Evolutionary conservation across 2,888 invertebrate genomes (phyloP).

Genomic region (Pterostichus madidus): DNA sequence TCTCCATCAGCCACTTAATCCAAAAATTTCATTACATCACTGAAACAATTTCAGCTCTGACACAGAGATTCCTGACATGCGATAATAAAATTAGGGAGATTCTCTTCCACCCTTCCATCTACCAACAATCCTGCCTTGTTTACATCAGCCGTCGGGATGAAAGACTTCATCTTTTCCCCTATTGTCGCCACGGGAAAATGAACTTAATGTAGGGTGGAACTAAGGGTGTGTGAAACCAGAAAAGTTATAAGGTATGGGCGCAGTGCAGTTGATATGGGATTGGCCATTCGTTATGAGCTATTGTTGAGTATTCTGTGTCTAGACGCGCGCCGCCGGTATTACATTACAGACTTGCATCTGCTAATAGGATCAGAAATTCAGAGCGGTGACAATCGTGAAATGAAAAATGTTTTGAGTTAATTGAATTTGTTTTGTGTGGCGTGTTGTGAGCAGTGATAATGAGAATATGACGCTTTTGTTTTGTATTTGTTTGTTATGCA

Average conservation of each 20-base stretch:
- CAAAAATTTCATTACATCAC: not conserved
- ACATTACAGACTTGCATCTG: constrained; percentile 44
- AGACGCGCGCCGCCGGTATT: constrained; percentile 39
- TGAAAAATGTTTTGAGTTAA: too few relatives aligned
- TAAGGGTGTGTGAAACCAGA: constrained; percentile 48
- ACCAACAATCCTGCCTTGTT: constrained; percentile 16
- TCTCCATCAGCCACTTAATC: not conserved
- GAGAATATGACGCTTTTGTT: too few relatives aligned
- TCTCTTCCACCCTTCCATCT: not conserved
- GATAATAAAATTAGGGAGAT: not conserved
- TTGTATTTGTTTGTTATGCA: too few relatives aligned
- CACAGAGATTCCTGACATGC: not conserved
- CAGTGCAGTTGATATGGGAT: constrained; percentile 52
- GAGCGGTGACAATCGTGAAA: not conserved
- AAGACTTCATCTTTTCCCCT: constrained; percentile 35
- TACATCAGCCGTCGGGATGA: constrained; percentile 27
- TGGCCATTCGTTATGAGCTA: constrained; percentile 49
- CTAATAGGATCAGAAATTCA: constrained; percentile 15
- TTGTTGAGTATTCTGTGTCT: constrained; percentile 56
- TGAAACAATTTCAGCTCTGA: constrained; percentile 7
- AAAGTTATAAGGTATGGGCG: constrained; percentile 20
- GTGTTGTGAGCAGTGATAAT: too few relatives aligned
- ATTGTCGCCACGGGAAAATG: constrained; percentile 1
- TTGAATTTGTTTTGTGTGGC: too few relatives aligned
- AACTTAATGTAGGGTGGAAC: not conserved